Conservation (phyloP, 2,888 invertebrate species). For the Cotesia congregata region DNA sequence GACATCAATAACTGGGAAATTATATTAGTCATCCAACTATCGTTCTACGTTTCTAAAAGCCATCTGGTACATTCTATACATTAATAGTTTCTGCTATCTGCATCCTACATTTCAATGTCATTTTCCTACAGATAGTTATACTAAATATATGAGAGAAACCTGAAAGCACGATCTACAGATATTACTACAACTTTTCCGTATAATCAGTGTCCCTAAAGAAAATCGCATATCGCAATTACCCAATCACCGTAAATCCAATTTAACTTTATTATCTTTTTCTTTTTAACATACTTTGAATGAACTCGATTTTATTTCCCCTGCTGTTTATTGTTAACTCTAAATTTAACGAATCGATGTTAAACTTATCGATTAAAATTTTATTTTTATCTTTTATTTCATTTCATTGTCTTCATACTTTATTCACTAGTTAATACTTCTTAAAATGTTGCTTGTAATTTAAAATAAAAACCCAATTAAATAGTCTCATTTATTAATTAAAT, state of each 20-base stretch:
- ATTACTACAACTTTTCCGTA: neutral
- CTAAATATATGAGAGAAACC: neutral
- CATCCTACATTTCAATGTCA: neutral
- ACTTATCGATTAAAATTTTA: neutral
- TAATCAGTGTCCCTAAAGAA: neutral
- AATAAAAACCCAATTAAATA: neutral
- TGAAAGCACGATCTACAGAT: neutral
- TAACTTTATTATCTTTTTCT: neutral
- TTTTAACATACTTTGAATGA: neutral
- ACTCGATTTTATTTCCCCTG: neutral
- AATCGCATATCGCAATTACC: neutral
- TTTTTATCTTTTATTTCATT: neutral
- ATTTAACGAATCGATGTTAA: neutral
- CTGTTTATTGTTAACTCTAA: neutral
- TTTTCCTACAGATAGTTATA: neutral
- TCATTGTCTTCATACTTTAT: neutral
- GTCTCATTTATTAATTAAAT: neutral
- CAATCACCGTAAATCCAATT: neutral
- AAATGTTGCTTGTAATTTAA: neutral
- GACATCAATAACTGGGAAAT: conserved; percentile 48
- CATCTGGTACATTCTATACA: conserved; percentile 13
- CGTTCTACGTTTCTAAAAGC: conserved; percentile 24
- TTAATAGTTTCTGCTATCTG: neutral
- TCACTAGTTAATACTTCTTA: neutral
- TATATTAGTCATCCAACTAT: conserved; percentile 44